phyloP scores from a whole-genome alignment of 2,113 vertebrate species.

The Megaceryle torquata region DNA sequence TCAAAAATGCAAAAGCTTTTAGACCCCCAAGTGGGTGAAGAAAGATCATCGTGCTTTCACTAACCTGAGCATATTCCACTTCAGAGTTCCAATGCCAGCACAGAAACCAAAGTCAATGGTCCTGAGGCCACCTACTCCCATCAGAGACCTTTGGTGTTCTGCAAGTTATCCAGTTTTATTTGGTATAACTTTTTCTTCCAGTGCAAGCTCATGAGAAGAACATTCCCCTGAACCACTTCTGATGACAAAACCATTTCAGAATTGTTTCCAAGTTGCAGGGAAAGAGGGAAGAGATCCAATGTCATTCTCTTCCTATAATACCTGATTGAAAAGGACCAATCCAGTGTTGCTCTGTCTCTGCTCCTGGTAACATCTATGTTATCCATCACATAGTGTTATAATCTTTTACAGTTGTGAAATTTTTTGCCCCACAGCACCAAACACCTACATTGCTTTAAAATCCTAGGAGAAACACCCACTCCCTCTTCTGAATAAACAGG shows the following conservation, averaged over 20 bases:
- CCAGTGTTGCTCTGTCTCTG: background rate
- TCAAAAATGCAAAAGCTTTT: background rate
- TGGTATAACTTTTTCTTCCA: background rate
- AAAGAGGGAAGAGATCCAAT: background rate
- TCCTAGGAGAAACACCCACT: background rate
- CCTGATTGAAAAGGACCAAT: background rate
- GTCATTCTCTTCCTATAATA: background rate
- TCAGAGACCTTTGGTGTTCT: background rate
- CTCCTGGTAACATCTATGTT: background rate
- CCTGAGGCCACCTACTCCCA: background rate
- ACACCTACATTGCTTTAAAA: background rate
- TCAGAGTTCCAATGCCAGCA: background rate
- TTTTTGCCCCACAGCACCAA: background rate
- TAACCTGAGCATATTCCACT: background rate
- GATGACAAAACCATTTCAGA: background rate
- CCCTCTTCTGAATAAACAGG: background rate
- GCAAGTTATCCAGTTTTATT: background rate
- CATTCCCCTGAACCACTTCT: background rate
- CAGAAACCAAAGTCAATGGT: background rate
- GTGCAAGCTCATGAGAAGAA: background rate
- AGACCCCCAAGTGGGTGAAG: background rate
- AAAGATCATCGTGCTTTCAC: background rate
- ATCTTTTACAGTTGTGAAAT: background rate
- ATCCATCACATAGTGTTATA: background rate
- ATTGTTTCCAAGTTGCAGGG: accelerated